Percentiles rank a stretch among this genome's conserved stretches.
Evolutionary conservation across 2,797 vertebrate genomes (phyloP).

Genomic region (Aldrovandia affinis): DNA sequence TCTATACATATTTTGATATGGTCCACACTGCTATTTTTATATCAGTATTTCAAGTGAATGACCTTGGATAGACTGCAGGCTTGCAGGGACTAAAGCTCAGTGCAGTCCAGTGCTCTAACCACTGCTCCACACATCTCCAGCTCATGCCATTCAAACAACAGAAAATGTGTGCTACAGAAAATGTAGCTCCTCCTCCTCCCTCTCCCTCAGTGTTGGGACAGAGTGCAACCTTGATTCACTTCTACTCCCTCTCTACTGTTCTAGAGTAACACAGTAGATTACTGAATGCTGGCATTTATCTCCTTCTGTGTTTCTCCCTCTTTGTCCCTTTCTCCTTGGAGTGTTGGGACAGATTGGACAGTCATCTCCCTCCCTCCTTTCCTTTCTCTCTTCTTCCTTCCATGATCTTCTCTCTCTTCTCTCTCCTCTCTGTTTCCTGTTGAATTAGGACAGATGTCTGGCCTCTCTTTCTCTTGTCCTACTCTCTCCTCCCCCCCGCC

Average conservation of each 20-base stretch:
- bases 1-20: background rate
- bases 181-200: background rate
- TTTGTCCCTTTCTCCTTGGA: background rate
- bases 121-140: background rate
- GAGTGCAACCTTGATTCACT: background rate
- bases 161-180: background rate
- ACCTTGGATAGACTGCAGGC: background rate
- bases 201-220: background rate
- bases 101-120: background rate
- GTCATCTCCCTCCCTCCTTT: background rate
- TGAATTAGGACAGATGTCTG: background rate
- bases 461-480: background rate
- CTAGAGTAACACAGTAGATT: too few species aligned
- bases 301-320: background rate
- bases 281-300: too few species aligned
- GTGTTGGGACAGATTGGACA: background rate
- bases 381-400: background rate
- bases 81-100: background rate
- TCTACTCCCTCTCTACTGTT: background rate
- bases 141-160: background rate
- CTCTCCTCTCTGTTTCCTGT: background rate
- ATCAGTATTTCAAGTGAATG: background rate
- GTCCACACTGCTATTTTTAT: background rate
- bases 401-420: background rate
- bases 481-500: background rate